phyloP scores from a whole-genome alignment of 2,888 invertebrate genomes.

The Lasioglossum zephyrum region DNA sequence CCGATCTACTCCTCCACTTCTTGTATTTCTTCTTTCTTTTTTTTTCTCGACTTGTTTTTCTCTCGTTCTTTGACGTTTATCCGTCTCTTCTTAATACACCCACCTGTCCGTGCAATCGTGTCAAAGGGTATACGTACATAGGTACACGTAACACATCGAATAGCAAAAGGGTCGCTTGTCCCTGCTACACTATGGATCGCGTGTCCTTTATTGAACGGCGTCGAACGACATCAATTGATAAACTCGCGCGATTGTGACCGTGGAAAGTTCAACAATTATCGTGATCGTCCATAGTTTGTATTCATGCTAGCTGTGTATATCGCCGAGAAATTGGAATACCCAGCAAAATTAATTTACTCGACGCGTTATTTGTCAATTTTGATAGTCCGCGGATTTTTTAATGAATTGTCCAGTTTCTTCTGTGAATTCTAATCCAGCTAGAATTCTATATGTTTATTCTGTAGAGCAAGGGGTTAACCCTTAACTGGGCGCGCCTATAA shows the following conservation, averaged over 20 bases:
- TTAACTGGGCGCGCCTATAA: too few relatives aligned
- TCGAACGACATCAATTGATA: background rate
- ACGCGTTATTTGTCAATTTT: too few relatives aligned
- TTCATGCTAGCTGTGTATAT: too few relatives aligned
- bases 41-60: slow-evolving; percentile 5
- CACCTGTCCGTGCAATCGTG: background rate
- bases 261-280: background rate
- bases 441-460: too few relatives aligned
- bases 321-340: too few relatives aligned
- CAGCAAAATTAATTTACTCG: too few relatives aligned
- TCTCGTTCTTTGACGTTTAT: slow-evolving; percentile 5
- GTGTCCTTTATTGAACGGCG: background rate
- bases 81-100: background rate
- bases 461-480: too few relatives aligned
- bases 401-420: too few relatives aligned
- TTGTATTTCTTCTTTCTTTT: background rate
- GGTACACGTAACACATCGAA: background rate
- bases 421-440: too few relatives aligned
- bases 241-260: background rate
- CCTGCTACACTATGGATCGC: background rate
- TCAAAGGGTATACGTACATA: background rate
- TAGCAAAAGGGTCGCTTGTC: background rate
- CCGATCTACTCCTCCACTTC: slow-evolving; percentile 36
- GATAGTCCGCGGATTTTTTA: too few relatives aligned
- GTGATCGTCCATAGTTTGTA: background rate